Evolutionary conservation across 2,113 vertebrate species (phyloP).

Genomic region (Thermophis baileyi): DNA sequence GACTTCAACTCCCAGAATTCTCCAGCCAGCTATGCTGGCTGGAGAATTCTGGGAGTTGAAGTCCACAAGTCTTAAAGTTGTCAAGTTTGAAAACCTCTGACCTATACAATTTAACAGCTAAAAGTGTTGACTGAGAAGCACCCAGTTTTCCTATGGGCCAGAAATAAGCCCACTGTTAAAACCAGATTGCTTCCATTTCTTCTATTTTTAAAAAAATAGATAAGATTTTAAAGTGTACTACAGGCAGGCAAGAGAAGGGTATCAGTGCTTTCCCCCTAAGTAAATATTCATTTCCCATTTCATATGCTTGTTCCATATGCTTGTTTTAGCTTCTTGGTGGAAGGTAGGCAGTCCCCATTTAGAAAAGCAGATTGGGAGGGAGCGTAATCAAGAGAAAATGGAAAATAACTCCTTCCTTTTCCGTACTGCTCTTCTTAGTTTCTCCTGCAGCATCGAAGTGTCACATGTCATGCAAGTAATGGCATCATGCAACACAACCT

Average conservation of each 20-base stretch:
- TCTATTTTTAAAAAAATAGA: neutral
- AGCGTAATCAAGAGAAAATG: neutral
- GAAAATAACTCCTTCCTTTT: neutral
- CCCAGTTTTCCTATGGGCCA: neutral
- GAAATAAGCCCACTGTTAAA: neutral
- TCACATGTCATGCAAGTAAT: neutral
- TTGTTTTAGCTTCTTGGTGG: neutral
- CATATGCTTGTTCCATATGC: neutral
- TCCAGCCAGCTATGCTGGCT: too few species aligned
- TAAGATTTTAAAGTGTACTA: neutral
- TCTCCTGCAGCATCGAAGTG: neutral
- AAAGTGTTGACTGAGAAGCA: neutral
- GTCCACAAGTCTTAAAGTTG: too few species aligned
- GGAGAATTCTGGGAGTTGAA: too few species aligned
- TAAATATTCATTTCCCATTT: neutral
- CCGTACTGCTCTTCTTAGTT: neutral
- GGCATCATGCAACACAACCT: neutral
- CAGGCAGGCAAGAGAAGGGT: neutral
- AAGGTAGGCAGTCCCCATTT: neutral
- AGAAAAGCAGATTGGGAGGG: neutral
- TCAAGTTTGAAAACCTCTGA: too few species aligned
- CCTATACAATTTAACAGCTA: neutral
- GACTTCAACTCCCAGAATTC: too few species aligned
- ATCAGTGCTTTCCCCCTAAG: neutral
- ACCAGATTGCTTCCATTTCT: neutral